These are phyloP conservation scores for Chlorospingus flavigularis DNA, from an alignment of 2,797 vertebrate species.

Conservation along the genomic window DNA sequence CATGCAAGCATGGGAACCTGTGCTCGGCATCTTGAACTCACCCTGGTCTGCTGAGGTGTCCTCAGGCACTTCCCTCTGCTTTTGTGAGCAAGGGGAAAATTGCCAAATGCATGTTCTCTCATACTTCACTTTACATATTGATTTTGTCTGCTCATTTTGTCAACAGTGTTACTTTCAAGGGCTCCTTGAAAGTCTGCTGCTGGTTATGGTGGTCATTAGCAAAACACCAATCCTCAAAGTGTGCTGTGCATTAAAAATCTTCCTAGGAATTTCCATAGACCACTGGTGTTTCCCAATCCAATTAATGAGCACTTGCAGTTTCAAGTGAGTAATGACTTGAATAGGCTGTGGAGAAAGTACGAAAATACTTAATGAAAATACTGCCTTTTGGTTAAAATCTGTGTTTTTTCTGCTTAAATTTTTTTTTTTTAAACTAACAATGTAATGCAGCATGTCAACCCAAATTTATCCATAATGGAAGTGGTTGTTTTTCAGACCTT, in stretches of 20 bases:
- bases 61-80: neutral
- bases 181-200: neutral
- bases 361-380: neutral
- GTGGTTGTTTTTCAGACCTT: neutral
- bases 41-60: neutral
- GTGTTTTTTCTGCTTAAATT: neutral
- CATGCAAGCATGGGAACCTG: neutral
- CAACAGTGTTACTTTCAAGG: neutral
- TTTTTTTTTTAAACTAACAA: neutral
- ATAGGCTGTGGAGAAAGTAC: rapidly evolving
- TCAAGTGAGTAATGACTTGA: neutral
- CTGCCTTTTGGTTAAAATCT: neutral
- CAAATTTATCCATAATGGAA: neutral
- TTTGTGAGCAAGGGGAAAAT: neutral
- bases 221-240: neutral
- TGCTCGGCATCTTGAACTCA: rapidly evolving
- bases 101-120: neutral
- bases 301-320: neutral
- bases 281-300: neutral
- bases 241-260: neutral
- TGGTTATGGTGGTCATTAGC: neutral
- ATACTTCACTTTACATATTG: neutral
- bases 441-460: rapidly evolving
- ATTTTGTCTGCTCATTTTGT: neutral
- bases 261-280: neutral